Percentiles rank a stretch among this genome's conserved stretches.
These are phyloP conservation scores for Onychomys leucogaster DNA, from an alignment of 2,797 vertebrate genomes.

Conservation along the genomic window DNA sequence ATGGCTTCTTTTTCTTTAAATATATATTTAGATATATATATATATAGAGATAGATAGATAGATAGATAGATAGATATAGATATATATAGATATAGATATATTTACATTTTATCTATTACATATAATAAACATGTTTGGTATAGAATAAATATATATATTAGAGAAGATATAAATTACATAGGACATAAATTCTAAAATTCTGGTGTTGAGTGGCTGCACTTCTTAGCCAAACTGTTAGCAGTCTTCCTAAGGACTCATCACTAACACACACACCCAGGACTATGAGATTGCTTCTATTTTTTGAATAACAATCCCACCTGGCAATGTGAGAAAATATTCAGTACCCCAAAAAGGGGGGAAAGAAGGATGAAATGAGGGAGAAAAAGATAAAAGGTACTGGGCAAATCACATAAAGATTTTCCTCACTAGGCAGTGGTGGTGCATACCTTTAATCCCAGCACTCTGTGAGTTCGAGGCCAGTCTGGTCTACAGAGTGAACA, in stretches of 20 bases:
- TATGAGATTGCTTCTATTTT: constrained; percentile 8
- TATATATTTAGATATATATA: background rate
- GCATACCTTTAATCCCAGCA: background rate
- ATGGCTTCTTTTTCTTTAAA: background rate
- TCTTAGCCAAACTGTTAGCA: background rate
- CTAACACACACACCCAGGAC: background rate
- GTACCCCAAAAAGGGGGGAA: background rate
- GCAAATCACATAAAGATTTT: background rate
- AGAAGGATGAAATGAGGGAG: background rate
- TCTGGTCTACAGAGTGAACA: background rate
- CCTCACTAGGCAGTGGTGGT: background rate
- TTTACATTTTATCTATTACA: too few species aligned
- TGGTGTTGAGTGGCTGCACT: background rate
- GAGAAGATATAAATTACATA: background rate
- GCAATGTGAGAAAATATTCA: constrained; percentile 47
- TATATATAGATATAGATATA: too few species aligned
- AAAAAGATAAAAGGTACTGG: background rate
- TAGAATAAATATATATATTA: background rate
- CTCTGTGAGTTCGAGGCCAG: background rate
- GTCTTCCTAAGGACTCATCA: constrained; percentile 46
- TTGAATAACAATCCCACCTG: constrained; percentile 32
- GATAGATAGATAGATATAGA: too few species aligned
- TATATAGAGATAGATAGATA: too few species aligned
- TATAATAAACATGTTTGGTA: background rate
- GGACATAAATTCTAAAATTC: constrained; percentile 51